Evolutionary conservation across 2,797 vertebrate genomes (phyloP).

Genomic region (Xenentodon cancila): DNA sequence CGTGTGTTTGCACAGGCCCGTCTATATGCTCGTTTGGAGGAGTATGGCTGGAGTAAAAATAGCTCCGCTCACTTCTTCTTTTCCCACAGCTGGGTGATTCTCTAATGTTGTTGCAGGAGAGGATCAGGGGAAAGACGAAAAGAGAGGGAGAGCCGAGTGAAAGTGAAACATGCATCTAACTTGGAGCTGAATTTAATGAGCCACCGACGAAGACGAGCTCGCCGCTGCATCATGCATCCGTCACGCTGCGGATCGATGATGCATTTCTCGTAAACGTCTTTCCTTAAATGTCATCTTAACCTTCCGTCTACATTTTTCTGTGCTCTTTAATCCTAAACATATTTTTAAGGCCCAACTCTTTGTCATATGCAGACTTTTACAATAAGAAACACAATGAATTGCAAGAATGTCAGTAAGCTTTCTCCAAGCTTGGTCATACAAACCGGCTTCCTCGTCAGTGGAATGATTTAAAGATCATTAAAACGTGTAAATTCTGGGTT

Average conservation of each 20-base stretch:
- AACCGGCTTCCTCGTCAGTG: too few species aligned
- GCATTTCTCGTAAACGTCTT: neutral
- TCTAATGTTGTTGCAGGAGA: constrained; percentile 16
- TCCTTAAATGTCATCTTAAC: neutral
- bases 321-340: neutral
- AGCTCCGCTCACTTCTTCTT: constrained; percentile 38
- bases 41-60: constrained; percentile 50
- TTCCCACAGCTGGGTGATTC: constrained; percentile 48
- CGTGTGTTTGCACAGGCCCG: constrained; percentile 20
- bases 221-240: neutral
- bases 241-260: neutral
- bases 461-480: too few species aligned
- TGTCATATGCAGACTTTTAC: neutral
- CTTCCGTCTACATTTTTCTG: constrained; percentile 1
- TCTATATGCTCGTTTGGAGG: constrained; percentile 33
- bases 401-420: too few species aligned
- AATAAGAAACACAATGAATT: too few species aligned
- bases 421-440: too few species aligned
- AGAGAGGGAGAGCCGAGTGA: neutral
- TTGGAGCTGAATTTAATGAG: constrained; percentile 26
- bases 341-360: neutral
- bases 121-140: constrained; percentile 5
- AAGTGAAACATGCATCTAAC: constrained; percentile 10
- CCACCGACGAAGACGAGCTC: neutral
- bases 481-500: too few species aligned